Conservation (phyloP, 2,797 vertebrate genomes). For the Xenops minutus region DNA sequence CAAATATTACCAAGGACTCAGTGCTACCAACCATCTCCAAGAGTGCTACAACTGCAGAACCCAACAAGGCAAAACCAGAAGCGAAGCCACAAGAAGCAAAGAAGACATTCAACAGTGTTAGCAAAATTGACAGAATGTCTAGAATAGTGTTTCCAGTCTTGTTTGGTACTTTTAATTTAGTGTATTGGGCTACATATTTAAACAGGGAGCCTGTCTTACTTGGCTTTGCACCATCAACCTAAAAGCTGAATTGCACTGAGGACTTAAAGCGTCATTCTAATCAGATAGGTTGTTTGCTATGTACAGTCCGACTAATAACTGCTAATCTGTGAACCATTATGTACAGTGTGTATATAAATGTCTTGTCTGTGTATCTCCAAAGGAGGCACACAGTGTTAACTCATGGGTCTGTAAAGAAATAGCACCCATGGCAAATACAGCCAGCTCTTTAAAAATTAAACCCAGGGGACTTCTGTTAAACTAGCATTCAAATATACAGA, state of each 20-base stretch:
- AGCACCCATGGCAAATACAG: slow-evolving; percentile 68
- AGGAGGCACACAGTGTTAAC: slow-evolving; percentile 64
- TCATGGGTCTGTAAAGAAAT: slow-evolving; percentile 69
- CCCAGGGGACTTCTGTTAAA: slow-evolving; percentile 58
- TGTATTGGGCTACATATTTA: slow-evolving; percentile 98
- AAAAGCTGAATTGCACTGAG: slow-evolving; percentile 66
- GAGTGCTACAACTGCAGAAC: slow-evolving; percentile 83
- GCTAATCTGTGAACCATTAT: slow-evolving; percentile 83
- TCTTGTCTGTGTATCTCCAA: slow-evolving; percentile 71
- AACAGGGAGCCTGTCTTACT: slow-evolving; percentile 95
- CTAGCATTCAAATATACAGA: slow-evolving; percentile 58
- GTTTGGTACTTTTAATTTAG: slow-evolving; percentile 95
- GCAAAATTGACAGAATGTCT: slow-evolving; percentile 98
- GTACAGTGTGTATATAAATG: slow-evolving; percentile 79
- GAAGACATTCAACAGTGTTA: slow-evolving; percentile 99
- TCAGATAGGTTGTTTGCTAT: slow-evolving; percentile 77
- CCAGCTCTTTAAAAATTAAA: slow-evolving; percentile 67
- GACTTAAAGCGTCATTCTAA: slow-evolving; percentile 74
- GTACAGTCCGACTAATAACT: slow-evolving; percentile 95
- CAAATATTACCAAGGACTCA: slow-evolving; percentile 89
- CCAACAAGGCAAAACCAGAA: slow-evolving; percentile 81
- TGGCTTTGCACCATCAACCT: slow-evolving; percentile 90
- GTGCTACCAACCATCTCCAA: slow-evolving; percentile 90
- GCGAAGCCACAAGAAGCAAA: slow-evolving; percentile 87
- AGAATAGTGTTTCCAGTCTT: slow-evolving; percentile 97